Evolutionary conservation across 2,113 vertebrate genomes (phyloP).

Genomic region (Lasiurus borealis): DNA sequence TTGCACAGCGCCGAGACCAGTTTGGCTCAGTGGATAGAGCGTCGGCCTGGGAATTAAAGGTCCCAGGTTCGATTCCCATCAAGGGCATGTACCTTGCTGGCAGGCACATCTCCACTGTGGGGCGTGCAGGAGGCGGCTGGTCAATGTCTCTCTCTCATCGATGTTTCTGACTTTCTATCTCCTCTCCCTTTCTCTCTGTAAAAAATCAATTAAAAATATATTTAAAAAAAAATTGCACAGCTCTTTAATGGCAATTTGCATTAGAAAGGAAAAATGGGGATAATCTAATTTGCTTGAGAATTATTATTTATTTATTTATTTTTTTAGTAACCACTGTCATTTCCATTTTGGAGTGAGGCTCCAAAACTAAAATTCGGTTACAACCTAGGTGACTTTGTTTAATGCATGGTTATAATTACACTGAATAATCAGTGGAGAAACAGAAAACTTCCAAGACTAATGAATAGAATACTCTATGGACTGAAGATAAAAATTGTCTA

Average conservation of each 20-base stretch:
- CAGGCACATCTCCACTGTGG: no score
- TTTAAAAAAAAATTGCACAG: no score
- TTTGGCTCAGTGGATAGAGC: no score
- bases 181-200: no score
- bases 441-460: conserved; percentile 68
- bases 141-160: no score
- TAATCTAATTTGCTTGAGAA: conserved; percentile 39
- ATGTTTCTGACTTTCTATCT: no score
- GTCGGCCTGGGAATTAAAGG: no score
- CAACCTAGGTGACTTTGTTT: conserved; percentile 52
- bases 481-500: conserved; percentile 51
- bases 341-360: conserved; percentile 55
- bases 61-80: no score
- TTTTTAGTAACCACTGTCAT: conserved; percentile 1
- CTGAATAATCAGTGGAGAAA: conserved; percentile 60
- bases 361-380: conserved; percentile 58
- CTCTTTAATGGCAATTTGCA: conserved; percentile 55
- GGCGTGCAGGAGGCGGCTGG: no score
- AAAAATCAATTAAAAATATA: no score
- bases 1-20: no score
- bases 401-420: conserved; percentile 63
- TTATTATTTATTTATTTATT: conserved; percentile 7
- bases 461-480: conserved; percentile 32
- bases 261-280: conserved; percentile 61
- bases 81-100: no score